Evolutionary conservation across 2,888 invertebrate species (phyloP).

Genomic region (Lithophane socia): DNA sequence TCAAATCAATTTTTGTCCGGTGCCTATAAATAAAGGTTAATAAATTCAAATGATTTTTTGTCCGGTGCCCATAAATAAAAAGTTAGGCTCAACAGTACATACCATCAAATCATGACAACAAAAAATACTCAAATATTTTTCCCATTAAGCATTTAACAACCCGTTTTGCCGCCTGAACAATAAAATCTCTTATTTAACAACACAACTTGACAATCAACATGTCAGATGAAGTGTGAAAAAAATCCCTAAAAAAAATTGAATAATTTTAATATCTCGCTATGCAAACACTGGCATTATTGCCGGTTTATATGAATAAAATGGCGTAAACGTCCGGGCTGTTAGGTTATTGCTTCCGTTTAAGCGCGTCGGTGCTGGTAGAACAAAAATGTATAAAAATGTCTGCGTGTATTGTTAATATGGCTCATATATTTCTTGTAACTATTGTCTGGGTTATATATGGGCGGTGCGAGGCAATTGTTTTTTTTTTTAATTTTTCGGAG

Average conservation of each 20-base stretch:
- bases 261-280: slow-evolving; percentile 72
- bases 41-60: slow-evolving; percentile 5
- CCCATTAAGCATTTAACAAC: slow-evolving; percentile 28
- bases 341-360: slow-evolving; percentile 79
- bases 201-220: slow-evolving; percentile 55
- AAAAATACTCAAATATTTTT: slow-evolving; percentile 10
- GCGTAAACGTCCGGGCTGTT: slow-evolving; percentile 73
- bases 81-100: slow-evolving; percentile 29
- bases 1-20: background rate
- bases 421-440: slow-evolving; percentile 74
- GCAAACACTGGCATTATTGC: slow-evolving; percentile 74
- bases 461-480: slow-evolving; percentile 66
- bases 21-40: slow-evolving; percentile 28
- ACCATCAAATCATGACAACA: slow-evolving; percentile 27
- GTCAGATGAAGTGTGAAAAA: slow-evolving; percentile 57
- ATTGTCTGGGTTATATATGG: slow-evolving; percentile 72
- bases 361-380: slow-evolving; percentile 66
- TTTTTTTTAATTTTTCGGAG: slow-evolving; percentile 65
- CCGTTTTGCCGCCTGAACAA: slow-evolving; percentile 34
- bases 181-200: slow-evolving; percentile 46
- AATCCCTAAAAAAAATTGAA: slow-evolving; percentile 68
- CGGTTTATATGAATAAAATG: slow-evolving; percentile 75
- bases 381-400: slow-evolving; percentile 72
- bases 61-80: slow-evolving; percentile 32
- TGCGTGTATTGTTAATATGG: slow-evolving; percentile 73